Evolutionary conservation across 2,113 vertebrate genomes (phyloP), one percentile per base, ranked within the genome.

Genomic region (Odobenus rosmarus): DNA sequence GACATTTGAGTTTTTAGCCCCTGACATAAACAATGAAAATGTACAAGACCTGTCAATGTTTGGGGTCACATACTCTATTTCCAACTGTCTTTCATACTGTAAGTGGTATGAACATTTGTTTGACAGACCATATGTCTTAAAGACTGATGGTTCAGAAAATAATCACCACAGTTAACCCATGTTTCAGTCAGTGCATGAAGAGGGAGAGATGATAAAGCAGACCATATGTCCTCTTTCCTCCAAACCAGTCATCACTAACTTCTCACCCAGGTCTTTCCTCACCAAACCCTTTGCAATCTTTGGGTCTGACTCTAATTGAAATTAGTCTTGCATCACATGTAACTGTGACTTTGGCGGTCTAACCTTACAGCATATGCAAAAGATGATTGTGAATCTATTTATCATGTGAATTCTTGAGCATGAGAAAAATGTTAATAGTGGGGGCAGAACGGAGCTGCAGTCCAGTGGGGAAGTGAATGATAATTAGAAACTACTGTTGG

Each of bases 401-500:
- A 53, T 77, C 55, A 81, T 61, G 15, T 61, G 88, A 96, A 88
- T 76, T 95, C 21, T 95, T 93, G 19, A 87, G 31, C 61, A 51
- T 90, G 14, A 96, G 61, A 57, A 94, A 92, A 95, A 92, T 94
- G 69, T 88, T 90, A 82, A 53, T 87, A 76, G 24, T 83, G 21
- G n/a, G 51, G 74, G 12, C 24, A 36, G 61, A 79, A 21, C 72
- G 80, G 84, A 82, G 59, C 33, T 97, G n/a, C 42, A 95, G 23
- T 71, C 69, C n/a, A 88, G 4, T 23, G 42, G 23, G 16, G 26
- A 79, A 28, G 36, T 77, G 77, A 19, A 67, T 94, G 36, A 49
- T 93, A 57, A 90, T 33, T 72, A 72, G 36, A 89, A 94, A 69
- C 67, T 81, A 13, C 74, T 42, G 4, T 24, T 90, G 21, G 13